Percentiles rank a stretch among this genome's conserved stretches.
Conservation (phyloP, 1,140 invertebrate species). For the Drosophila trapezifrons region DNA sequence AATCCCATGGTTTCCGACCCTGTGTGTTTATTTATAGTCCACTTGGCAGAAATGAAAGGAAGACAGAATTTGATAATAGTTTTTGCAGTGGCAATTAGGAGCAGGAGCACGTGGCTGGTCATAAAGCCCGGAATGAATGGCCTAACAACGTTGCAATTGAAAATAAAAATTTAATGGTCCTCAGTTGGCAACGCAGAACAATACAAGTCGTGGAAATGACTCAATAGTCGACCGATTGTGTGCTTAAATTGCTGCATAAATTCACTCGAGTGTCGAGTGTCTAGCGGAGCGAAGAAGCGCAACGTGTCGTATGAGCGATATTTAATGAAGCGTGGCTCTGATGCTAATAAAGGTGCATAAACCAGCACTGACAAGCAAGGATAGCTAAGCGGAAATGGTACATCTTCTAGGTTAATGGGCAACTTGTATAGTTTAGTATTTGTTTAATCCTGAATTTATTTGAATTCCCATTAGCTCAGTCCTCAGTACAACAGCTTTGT, state of each 20-base stretch:
- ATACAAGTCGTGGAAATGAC: slow-evolving; percentile 17
- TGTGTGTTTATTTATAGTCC: slow-evolving; percentile 65
- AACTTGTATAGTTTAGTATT: neutral
- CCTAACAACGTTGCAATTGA: slow-evolving; percentile 55
- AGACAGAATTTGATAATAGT: slow-evolving; percentile 50
- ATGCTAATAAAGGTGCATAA: slow-evolving; percentile 50
- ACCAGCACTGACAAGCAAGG: neutral
- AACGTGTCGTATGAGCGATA: slow-evolving; percentile 67
- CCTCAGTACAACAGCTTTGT: no score
- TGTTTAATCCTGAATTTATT: neutral
- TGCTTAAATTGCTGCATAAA: slow-evolving; percentile 62
- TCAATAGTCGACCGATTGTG: slow-evolving; percentile 31
- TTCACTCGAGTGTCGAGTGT: slow-evolving; percentile 53
- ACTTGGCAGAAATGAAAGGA: slow-evolving; percentile 32
- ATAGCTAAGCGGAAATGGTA: neutral
- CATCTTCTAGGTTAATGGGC: neutral
- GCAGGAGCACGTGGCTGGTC: slow-evolving; percentile 50
- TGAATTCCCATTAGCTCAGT: neutral
- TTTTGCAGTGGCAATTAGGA: slow-evolving; percentile 59
- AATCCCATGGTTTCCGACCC: slow-evolving; percentile 18
- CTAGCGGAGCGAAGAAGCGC: slow-evolving; percentile 4
- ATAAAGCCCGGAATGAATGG: slow-evolving; percentile 57
- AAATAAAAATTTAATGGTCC: slow-evolving; percentile 46
- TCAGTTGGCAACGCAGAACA: slow-evolving; percentile 1
- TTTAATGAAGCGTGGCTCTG: slow-evolving; percentile 57